Percentiles rank a stretch among this genome's conserved stretches.
phyloP scores from a whole-genome alignment of 1,140 invertebrate genomes.

The Potamilus streckersoni region DNA sequence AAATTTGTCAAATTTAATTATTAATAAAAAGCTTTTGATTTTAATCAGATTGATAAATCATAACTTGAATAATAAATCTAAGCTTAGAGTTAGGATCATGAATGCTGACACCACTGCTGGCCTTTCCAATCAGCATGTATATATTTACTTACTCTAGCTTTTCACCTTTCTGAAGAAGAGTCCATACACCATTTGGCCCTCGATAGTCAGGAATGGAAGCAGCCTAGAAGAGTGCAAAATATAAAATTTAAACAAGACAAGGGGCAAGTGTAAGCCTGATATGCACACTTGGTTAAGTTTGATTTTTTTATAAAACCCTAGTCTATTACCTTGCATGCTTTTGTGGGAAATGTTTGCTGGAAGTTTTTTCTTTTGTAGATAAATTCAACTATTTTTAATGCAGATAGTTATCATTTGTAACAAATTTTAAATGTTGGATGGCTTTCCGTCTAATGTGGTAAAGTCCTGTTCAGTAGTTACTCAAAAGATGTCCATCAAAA shows the following conservation, averaged over 20 bases:
- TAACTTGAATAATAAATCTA: too few species aligned
- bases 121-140: slow-evolving; percentile 1
- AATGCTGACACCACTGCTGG: not conserved
- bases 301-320: not conserved
- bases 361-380: too few species aligned
- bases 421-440: too few species aligned
- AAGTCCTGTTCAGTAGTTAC: too few species aligned
- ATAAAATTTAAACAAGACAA: not conserved
- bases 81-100: too few species aligned
- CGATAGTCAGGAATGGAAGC: slow-evolving; percentile 98
- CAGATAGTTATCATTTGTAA: too few species aligned
- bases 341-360: not conserved
- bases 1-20: too few species aligned
- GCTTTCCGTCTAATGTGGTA: too few species aligned
- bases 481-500: too few species aligned
- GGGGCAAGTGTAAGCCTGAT: not conserved
- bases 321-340: not conserved
- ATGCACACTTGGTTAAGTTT: not conserved
- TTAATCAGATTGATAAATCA: too few species aligned
- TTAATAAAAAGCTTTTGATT: too few species aligned
- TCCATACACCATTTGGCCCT: slow-evolving; percentile 73
- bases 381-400: too few species aligned
- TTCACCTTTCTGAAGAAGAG: slow-evolving; percentile 64
- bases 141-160: slow-evolving; percentile 51
- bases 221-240: slow-evolving; percentile 66